Evolutionary conservation across 1,140 invertebrate genomes (phyloP).

Genomic region (Elysia chlorotica): DNA sequence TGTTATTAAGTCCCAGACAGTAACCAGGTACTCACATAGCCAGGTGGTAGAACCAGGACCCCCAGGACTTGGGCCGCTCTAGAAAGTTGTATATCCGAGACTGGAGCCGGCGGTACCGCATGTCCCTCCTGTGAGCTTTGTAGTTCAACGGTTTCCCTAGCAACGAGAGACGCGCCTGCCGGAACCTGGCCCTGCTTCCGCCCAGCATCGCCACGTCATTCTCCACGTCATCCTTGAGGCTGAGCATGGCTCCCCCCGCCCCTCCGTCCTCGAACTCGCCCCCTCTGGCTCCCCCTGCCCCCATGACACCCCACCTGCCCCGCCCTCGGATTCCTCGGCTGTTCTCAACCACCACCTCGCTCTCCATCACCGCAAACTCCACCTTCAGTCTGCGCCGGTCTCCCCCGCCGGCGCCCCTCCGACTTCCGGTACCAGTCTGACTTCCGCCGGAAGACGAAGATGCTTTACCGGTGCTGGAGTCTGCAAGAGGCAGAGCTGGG

Average conservation of each 20-base stretch:
- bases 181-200: slow-evolving; percentile 37
- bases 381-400: slow-evolving; percentile 40
- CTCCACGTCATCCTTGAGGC: slow-evolving; percentile 17
- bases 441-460: slow-evolving; percentile 29
- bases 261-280: slow-evolving; percentile 33
- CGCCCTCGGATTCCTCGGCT: slow-evolving; percentile 9
- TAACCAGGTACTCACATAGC: slow-evolving; percentile 78
- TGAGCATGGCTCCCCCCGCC: slow-evolving; percentile 8
- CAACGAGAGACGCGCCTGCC: slow-evolving; percentile 77
- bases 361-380: slow-evolving; percentile 44
- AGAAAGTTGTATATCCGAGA: slow-evolving; percentile 92
- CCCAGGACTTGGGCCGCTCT: slow-evolving; percentile 84
- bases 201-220: slow-evolving; percentile 36
- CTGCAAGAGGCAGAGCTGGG: background rate
- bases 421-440: no score
- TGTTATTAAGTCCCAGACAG: background rate
- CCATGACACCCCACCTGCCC: slow-evolving; percentile 22
- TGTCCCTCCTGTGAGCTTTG: slow-evolving; percentile 79
- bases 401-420: slow-evolving; percentile 27
- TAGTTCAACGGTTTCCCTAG: slow-evolving; percentile 88
- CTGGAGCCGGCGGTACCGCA: slow-evolving; percentile 85
- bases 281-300: slow-evolving; percentile 31
- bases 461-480: slow-evolving; percentile 24
- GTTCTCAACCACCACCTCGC: background rate
- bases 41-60: slow-evolving; percentile 87